Percentiles rank a stretch among this genome's conserved stretches.
These are phyloP conservation scores for Vannuccia rotundouncinata DNA, from an alignment of 2,888 invertebrate genomes.

Conservation along the genomic window DNA sequence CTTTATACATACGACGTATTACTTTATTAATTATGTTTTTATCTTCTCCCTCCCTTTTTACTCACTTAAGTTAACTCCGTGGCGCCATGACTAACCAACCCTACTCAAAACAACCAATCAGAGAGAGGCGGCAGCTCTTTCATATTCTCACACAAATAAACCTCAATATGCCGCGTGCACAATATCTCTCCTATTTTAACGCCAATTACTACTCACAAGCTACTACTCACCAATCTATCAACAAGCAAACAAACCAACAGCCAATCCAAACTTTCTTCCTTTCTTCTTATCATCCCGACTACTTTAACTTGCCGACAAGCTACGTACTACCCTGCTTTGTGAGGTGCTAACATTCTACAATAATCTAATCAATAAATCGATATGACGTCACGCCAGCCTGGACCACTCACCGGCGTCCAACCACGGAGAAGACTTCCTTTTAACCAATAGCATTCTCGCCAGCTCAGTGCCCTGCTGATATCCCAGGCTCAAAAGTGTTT, in stretches of 20 bases:
- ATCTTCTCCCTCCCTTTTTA: not conserved
- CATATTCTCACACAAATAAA: not conserved
- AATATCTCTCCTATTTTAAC: not conserved
- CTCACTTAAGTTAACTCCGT: conserved; percentile 24
- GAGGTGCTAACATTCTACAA: too few species aligned
- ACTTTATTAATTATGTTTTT: not conserved
- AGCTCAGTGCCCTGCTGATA: not conserved
- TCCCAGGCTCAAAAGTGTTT: not conserved
- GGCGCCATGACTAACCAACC: conserved; percentile 19
- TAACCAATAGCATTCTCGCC: not conserved
- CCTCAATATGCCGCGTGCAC: not conserved
- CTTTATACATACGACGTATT: not conserved
- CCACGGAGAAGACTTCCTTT: not conserved
- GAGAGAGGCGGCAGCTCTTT: not conserved
- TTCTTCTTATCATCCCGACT: not conserved
- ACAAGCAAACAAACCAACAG: not conserved
- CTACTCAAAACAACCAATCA: not conserved
- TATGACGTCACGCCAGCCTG: too few species aligned
- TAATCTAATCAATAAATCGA: not conserved
- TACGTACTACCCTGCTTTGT: too few species aligned
- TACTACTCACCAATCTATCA: not conserved
- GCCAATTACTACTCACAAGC: not conserved
- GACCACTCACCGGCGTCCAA: too few species aligned
- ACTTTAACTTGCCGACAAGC: too few species aligned
- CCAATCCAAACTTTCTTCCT: not conserved